Percentiles rank a stretch among this genome's conserved stretches.
Evolutionary conservation across 2,797 vertebrate species (phyloP).

Genomic region (Merluccius polli): DNA sequence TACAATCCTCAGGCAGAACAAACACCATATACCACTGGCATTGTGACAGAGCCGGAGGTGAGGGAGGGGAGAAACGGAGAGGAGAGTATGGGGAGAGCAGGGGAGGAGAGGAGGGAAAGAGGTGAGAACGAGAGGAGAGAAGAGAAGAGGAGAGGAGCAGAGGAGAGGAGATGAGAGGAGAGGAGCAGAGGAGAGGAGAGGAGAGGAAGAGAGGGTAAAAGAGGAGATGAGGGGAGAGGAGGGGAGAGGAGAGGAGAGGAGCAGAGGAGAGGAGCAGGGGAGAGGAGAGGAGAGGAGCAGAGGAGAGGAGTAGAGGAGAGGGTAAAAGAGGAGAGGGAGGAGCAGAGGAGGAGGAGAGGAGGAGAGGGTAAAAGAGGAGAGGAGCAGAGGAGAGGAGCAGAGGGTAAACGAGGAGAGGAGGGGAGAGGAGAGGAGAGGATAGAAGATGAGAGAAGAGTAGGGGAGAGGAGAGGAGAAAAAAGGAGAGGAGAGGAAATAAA

Average conservation of each 20-base stretch:
- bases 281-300: neutral
- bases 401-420: neutral
- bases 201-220: neutral
- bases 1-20: conserved; percentile 48
- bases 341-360: neutral
- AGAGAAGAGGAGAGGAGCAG: neutral
- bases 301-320: neutral
- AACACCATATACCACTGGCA: conserved; percentile 39
- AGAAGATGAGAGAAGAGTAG: neutral
- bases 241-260: neutral
- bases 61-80: neutral
- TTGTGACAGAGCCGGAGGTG: conserved; percentile 10
- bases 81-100: neutral
- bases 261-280: neutral
- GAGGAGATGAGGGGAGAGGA: neutral
- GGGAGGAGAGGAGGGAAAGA: neutral
- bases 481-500: neutral
- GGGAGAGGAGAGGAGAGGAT: neutral
- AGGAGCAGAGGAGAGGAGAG: neutral
- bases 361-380: neutral
- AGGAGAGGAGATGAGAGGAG: neutral
- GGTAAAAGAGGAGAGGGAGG: neutral
- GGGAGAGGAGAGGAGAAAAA: neutral
- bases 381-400: neutral
- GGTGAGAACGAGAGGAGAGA: neutral